Percentiles rank a stretch among this genome's conserved stretches.
These are phyloP conservation scores for Enoplolaimus lenunculus DNA, from an alignment of 2,888 invertebrate species.

Conservation along the genomic window DNA sequence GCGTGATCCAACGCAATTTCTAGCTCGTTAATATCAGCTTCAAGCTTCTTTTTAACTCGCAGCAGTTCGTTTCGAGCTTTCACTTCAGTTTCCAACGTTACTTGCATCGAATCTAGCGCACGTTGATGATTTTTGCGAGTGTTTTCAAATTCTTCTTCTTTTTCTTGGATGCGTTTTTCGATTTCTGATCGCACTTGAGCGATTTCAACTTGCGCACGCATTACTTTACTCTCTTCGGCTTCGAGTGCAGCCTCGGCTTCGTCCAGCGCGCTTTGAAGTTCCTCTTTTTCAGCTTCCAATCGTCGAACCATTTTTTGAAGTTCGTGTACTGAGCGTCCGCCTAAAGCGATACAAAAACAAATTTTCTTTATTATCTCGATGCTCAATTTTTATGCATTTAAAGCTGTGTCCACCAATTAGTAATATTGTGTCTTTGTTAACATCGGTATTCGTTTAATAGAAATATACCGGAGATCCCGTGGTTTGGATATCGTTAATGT, in stretches of 20 bases:
- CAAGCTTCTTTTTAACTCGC: slow-evolving; percentile 99
- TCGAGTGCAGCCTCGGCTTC: slow-evolving; percentile 96
- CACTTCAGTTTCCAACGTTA: slow-evolving; percentile 92
- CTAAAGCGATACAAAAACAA: too few species aligned
- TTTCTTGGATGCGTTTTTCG: slow-evolving; percentile 97
- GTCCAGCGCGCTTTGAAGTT: slow-evolving; percentile 70
- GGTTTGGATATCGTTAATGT: too few species aligned
- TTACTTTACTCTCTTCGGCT: slow-evolving; percentile 86
- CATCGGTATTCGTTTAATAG: too few species aligned
- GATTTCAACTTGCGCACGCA: slow-evolving; percentile 87
- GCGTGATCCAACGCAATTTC: slow-evolving; percentile 96
- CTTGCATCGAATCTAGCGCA: slow-evolving; percentile 98
- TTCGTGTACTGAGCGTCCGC: slow-evolving; percentile 93
- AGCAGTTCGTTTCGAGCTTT: slow-evolving; percentile 98
- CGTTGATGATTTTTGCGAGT: slow-evolving; percentile 99
- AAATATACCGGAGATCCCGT: too few species aligned
- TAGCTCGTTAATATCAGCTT: slow-evolving; percentile 95
- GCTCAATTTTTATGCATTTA: too few species aligned
- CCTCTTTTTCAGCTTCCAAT: slow-evolving; percentile 97
- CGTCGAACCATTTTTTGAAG: slow-evolving; percentile 97
- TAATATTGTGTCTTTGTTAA: too few species aligned
- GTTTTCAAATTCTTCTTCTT: slow-evolving; percentile 99
- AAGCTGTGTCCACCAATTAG: too few species aligned
- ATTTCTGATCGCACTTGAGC: slow-evolving; percentile 97
- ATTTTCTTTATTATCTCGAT: too few species aligned